Conservation (phyloP, 2,797 vertebrate species). For the Anguilla marmorata region DNA sequence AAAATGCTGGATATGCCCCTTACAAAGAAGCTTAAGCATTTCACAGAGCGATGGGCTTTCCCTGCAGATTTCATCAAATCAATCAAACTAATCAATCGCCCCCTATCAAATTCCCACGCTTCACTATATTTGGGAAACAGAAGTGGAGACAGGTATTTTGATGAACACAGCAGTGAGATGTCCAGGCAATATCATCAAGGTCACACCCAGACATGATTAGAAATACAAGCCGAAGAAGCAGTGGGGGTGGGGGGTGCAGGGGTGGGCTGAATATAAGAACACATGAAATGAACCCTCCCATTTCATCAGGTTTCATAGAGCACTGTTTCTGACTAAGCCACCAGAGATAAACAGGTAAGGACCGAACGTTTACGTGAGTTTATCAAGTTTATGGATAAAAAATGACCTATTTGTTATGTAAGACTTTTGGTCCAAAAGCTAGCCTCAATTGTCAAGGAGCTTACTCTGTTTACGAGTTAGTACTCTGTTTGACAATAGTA, state of each 20-base stretch:
- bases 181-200: constrained; percentile 12
- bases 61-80: constrained; percentile 22
- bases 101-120: constrained; percentile 21
- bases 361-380: background rate
- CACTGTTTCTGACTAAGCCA: background rate
- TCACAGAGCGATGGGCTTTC: constrained; percentile 27
- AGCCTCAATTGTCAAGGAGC: background rate
- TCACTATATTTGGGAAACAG: background rate
- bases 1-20: background rate
- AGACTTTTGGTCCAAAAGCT: background rate
- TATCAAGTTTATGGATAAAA: background rate
- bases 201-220: background rate
- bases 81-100: constrained; percentile 23
- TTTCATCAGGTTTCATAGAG: background rate
- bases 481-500: background rate
- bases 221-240: background rate
- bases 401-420: constrained; percentile 18
- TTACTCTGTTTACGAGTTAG: background rate
- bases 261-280: background rate
- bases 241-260: no score
- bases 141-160: background rate
- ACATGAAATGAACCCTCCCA: background rate
- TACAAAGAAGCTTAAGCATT: constrained; percentile 16
- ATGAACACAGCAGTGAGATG: constrained; percentile 4
- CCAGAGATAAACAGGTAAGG: background rate